A percentile compares a stretch with the other conserved stretches of the same genome.
These are phyloP conservation scores for Drosophila neotestacea DNA, from an alignment of 2,888 invertebrate species.

Conservation along the genomic window DNA sequence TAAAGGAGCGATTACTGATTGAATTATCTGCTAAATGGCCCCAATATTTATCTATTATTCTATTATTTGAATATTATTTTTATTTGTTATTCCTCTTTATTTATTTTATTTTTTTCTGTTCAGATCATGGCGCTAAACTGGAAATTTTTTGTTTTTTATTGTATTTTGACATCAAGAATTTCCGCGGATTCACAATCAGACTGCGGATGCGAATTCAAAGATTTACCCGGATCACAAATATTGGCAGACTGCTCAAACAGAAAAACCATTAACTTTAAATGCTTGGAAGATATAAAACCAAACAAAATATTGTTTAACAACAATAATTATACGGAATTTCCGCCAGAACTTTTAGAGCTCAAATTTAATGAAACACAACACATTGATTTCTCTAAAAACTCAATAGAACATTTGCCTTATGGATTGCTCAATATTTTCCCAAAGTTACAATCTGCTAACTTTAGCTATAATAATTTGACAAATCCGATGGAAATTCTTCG, in stretches of 20 bases:
- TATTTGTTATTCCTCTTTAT: no score
- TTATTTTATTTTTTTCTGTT: no score
- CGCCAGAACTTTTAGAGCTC: not conserved
- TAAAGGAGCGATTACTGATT: no score
- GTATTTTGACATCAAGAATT: no score
- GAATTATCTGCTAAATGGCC: no score
- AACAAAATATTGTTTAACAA: not conserved
- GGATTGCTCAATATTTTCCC: not conserved
- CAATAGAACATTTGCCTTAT: not conserved
- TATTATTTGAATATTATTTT: no score
- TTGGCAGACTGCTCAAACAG: slow-evolving; percentile 4
- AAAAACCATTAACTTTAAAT: not conserved
- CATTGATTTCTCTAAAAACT: slow-evolving; percentile 5
- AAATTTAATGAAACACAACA: not conserved
- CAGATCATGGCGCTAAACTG: no score
- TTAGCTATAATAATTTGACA: slow-evolving; percentile 1
- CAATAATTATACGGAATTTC: not conserved
- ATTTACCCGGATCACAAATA: not conserved
- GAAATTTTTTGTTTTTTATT: no score
- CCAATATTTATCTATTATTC: no score
- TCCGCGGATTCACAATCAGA: no score
- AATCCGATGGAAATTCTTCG: not conserved
- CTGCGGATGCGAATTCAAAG: not conserved
- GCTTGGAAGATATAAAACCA: not conserved
- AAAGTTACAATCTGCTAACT: fast-evolving